Evolutionary conservation across 2,888 invertebrate species (phyloP).

Genomic region (Cheilosia pagana): DNA sequence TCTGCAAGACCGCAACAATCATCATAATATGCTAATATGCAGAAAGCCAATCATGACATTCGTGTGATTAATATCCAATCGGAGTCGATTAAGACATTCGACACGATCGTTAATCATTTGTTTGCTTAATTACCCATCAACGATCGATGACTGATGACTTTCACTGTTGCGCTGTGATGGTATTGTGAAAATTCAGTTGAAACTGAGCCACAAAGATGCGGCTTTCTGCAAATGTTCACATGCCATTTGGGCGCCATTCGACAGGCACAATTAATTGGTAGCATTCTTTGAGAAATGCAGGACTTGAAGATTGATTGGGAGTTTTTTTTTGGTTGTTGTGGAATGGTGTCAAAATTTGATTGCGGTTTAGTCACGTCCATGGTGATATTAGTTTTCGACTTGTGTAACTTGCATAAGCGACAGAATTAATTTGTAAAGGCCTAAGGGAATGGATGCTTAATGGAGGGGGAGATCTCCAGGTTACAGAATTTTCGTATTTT

Average conservation of each 20-base stretch:
- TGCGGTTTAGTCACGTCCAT: too few relatives aligned
- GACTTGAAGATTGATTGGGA: background rate
- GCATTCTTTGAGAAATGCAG: background rate
- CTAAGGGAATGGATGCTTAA: too few relatives aligned
- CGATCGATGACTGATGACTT: slow-evolving; percentile 71
- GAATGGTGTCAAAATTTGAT: background rate
- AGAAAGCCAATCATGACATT: slow-evolving; percentile 5
- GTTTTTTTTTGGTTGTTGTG: background rate
- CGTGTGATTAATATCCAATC: slow-evolving; percentile 69
- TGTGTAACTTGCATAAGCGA: too few relatives aligned
- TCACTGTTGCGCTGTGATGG: background rate
- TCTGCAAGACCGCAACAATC: slow-evolving; percentile 31
- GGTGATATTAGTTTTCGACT: too few relatives aligned
- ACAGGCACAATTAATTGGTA: background rate
- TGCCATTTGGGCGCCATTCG: slow-evolving; percentile 52
- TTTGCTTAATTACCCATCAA: slow-evolving; percentile 72
- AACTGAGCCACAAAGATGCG: slow-evolving; percentile 20
- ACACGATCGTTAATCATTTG: slow-evolving; percentile 63
- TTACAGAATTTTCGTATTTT: too few relatives aligned
- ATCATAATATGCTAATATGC: background rate
- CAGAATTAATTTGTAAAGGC: too few relatives aligned
- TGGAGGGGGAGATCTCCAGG: too few relatives aligned
- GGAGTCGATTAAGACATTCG: slow-evolving; percentile 67
- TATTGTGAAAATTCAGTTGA: slow-evolving; percentile 3
- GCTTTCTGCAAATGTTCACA: slow-evolving; percentile 31